phyloP scores from a whole-genome alignment of 2,888 invertebrate genomes.

The Rhabditophanes sp. region DNA sequence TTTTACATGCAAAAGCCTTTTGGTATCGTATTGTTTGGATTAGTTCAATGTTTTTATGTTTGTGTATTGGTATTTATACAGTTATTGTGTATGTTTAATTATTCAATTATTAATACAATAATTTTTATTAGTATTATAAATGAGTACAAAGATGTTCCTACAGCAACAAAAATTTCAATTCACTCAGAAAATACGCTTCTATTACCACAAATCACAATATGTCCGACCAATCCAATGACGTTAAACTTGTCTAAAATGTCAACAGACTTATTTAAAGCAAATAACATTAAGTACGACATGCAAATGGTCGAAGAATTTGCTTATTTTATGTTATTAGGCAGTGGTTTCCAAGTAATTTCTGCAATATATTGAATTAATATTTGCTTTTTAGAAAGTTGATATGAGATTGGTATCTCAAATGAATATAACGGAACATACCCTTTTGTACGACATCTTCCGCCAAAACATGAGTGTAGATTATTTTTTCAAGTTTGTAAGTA shows the following conservation, averaged over 20 bases:
- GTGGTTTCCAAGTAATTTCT: constrained; percentile 13
- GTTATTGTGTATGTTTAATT: constrained; percentile 7
- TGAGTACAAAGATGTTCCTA: constrained; percentile 10
- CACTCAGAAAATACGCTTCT: constrained; percentile 8
- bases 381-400: constrained; percentile 4
- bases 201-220: constrained; percentile 14
- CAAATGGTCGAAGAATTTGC: constrained; percentile 12
- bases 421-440: constrained; percentile 6
- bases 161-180: constrained; percentile 9
- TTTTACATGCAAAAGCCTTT: constrained; percentile 9
- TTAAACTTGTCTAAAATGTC: constrained; percentile 7
- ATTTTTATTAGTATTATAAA: constrained; percentile 7
- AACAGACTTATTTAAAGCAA: constrained; percentile 6
- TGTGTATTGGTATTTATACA: constrained; percentile 11
- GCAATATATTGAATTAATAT: neutral
- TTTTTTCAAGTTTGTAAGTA: constrained; percentile 8
- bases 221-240: constrained; percentile 11
- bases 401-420: neutral
- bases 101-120: neutral
- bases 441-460: constrained; percentile 8
- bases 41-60: constrained; percentile 10
- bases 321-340: constrained; percentile 13
- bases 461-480: constrained; percentile 6
- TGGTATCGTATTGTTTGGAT: constrained; percentile 16
- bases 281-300: constrained; percentile 1